phyloP scores from a whole-genome alignment of 2,113 vertebrate species.

The Spilogale gracilis region DNA sequence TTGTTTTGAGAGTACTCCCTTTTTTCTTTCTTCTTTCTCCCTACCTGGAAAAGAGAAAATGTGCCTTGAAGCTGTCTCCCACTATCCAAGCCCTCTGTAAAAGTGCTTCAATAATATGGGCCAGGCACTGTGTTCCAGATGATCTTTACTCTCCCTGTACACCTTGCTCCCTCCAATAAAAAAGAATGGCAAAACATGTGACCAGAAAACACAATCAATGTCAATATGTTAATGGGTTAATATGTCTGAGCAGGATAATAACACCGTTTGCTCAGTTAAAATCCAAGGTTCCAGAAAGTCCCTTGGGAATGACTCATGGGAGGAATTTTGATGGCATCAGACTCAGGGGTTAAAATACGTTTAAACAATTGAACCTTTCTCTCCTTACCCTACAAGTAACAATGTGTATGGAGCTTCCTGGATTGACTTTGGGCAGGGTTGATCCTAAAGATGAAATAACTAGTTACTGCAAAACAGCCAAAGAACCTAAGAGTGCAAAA shows the following conservation, averaged over 20 bases:
- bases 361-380: not conserved
- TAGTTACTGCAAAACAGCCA: not conserved
- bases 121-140: not conserved
- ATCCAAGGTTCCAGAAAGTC: conserved; percentile 63
- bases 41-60: not conserved
- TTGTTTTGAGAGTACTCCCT: not conserved
- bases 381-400: not conserved
- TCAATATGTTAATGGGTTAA: not conserved
- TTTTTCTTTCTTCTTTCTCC: not conserved
- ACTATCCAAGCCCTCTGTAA: not conserved
- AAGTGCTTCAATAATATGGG: not conserved
- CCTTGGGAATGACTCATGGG: conserved; percentile 55
- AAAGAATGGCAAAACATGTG: not conserved
- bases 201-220: not conserved
- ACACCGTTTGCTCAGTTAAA: conserved; percentile 37
- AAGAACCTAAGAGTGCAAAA: not conserved
- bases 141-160: not conserved
- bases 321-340: conserved; percentile 43
- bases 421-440: not conserved
- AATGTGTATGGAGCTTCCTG: not conserved
- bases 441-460: not conserved
- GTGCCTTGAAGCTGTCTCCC: not conserved
- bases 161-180: not conserved
- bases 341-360: not conserved
- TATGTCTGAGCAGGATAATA: conserved; percentile 36